These are phyloP conservation scores for Dynastes grantii DNA, from an alignment of 2,888 invertebrate species.

Conservation along the genomic window DNA sequence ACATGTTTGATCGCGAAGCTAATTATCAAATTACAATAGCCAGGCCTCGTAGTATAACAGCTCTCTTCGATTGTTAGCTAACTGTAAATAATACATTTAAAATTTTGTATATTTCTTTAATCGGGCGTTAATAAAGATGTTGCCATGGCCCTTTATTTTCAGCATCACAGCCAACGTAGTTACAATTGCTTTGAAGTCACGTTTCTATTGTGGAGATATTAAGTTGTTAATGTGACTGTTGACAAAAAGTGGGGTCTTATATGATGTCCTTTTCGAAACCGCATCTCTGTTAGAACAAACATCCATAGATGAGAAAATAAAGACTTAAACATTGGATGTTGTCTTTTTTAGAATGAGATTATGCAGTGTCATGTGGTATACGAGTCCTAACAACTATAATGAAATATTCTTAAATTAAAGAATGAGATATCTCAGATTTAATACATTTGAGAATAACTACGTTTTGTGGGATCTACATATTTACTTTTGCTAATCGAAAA, in stretches of 20 bases:
- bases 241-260: not conserved
- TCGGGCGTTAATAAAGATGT: not conserved
- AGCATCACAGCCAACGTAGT: not conserved
- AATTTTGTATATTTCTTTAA: conserved; percentile 21
- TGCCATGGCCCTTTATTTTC: not conserved
- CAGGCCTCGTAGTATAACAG: not conserved
- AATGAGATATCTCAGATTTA: too few relatives aligned
- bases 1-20: conserved; percentile 43
- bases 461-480: too few relatives aligned
- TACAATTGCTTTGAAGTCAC: conserved; percentile 1
- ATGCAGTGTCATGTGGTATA: too few relatives aligned
- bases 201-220: conserved; percentile 16
- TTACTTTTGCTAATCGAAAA: too few relatives aligned
- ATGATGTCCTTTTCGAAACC: not conserved
- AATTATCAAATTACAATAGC: conserved; percentile 42
- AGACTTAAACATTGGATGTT: too few relatives aligned
- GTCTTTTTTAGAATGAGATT: too few relatives aligned
- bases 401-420: too few relatives aligned
- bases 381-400: too few relatives aligned
- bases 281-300: not conserved
- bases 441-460: too few relatives aligned
- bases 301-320: too few relatives aligned
- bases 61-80: conserved; percentile 22
- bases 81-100: conserved; percentile 3
- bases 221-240: conserved; percentile 1